Evolutionary conservation across 2,797 vertebrate species (phyloP).

Genomic region (Bovichtus variegatus): DNA sequence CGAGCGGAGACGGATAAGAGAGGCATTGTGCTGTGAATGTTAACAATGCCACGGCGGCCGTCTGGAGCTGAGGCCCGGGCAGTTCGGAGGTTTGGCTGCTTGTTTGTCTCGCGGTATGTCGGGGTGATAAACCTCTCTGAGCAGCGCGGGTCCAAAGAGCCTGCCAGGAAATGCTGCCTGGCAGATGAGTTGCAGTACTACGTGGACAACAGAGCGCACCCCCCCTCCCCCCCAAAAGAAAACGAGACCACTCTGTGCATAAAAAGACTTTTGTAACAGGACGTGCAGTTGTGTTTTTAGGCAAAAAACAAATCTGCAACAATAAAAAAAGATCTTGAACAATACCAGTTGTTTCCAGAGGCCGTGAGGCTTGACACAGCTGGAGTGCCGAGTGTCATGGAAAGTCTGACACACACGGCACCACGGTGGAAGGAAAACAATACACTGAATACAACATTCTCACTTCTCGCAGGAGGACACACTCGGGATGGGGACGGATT

Average conservation of each 20-base stretch:
- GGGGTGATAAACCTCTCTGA: conserved; percentile 56
- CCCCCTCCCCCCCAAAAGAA: too few species aligned
- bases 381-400: conserved; percentile 44
- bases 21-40: conserved; percentile 58
- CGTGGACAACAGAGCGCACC: conserved; percentile 32
- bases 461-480: too few species aligned
- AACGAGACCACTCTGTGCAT: conserved; percentile 4
- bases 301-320: conserved; percentile 2
- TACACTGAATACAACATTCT: background rate
- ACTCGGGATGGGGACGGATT: too few species aligned
- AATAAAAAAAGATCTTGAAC: background rate
- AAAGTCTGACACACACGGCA: conserved; percentile 32
- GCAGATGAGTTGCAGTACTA: conserved; percentile 43
- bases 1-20: conserved; percentile 37
- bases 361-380: conserved; percentile 31
- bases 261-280: conserved; percentile 10
- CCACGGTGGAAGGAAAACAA: conserved; percentile 4
- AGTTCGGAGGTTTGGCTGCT: conserved; percentile 42
- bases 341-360: conserved; percentile 36
- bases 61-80: conserved; percentile 31
- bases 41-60: conserved; percentile 43
- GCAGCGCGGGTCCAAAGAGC: conserved; percentile 21
- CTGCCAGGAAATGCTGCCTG: conserved; percentile 58
- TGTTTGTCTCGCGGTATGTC: conserved; percentile 51
- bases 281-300: background rate